Base-by-base conservation (phyloP, 2,888 invertebrate species). In the Zeuzera pyrina region DNA sequence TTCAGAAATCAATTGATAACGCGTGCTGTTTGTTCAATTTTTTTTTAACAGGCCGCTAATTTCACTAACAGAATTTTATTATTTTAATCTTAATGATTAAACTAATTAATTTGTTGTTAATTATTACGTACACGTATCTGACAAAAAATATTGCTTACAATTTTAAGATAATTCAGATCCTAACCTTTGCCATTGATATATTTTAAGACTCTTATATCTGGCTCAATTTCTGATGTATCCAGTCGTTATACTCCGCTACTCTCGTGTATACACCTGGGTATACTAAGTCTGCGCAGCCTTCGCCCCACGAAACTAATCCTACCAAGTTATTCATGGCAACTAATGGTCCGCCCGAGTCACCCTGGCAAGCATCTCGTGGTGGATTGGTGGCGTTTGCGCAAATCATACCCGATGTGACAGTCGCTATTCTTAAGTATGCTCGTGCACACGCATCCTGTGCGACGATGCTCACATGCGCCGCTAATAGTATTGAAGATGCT, bases 341-440 rank as follows among this genome's bases (percentile, higher is more conserved):
- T 16, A 87, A 53, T 25, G 87, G 87, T n/a, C 87, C 87, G 2
- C 87, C 87, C n/a, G 86, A 86, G 52, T 87, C 87, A 1, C 86
- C 87, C 59, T 86, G 81, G 36, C 84, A 85, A 1, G 84, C 76
- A 35, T 84, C 84, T 34, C 77, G 49, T 0, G 68, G 50, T 2
- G 77, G 76, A 3, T 66, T 43, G 2, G 41, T 35, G 1, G 49
- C 66, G 10, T 52, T 51, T 1, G 85, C 85, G 39, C 85, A 85
- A 3, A 85, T 38, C 85, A 85, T 85, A 5, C 68, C 69, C 3
- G 58, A 37, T 1, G 64, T 60, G 5, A 85, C 59, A 0, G 49
- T 36, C 1, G 67, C 65, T 10, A 74, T 49, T 10, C 54, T 47
- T 1, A 57, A 39, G 45, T 86, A 86, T 2, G 77, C 70, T 0